Conservation (phyloP, 2,888 invertebrate species). For the Zootermopsis nevadensis region DNA sequence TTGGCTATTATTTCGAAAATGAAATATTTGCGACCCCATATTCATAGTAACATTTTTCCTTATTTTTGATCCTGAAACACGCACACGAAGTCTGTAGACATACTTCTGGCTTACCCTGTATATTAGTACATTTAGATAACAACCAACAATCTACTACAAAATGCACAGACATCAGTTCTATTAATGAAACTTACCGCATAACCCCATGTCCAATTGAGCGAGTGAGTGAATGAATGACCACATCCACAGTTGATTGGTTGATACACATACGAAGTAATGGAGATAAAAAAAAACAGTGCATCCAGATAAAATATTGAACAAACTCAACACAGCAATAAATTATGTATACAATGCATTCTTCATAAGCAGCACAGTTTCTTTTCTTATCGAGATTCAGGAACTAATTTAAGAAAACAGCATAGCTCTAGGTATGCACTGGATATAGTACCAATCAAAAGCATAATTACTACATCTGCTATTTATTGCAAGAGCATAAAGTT, state of each 20-base stretch:
- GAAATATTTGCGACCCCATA: too few species aligned
- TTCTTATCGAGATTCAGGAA: background rate
- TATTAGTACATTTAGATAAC: background rate
- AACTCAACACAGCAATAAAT: constrained; percentile 39
- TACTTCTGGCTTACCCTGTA: too few species aligned
- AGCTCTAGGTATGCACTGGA: constrained; percentile 9
- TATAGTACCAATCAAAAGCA: constrained; percentile 5
- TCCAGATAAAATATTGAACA: constrained; percentile 50
- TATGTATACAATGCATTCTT: constrained; percentile 42
- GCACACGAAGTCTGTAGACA: too few species aligned
- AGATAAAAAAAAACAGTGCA: constrained; percentile 51
- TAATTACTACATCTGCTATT: constrained; percentile 29
- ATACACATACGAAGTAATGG: constrained; percentile 49
- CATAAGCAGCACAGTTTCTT: constrained; percentile 44
- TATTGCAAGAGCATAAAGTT: constrained; percentile 16
- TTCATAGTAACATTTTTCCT: too few species aligned
- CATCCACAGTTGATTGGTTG: constrained; percentile 45
- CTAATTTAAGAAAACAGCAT: background rate
- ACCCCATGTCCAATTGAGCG: constrained; percentile 38
- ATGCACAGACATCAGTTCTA: background rate
- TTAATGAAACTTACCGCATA: constrained; percentile 12
- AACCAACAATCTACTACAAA: constrained; percentile 6
- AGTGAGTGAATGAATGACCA: constrained; percentile 34
- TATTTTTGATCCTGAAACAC: too few species aligned
- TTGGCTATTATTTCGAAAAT: too few species aligned